phyloP scores from a whole-genome alignment of 2,888 invertebrate species.

The Drosophila differens region DNA sequence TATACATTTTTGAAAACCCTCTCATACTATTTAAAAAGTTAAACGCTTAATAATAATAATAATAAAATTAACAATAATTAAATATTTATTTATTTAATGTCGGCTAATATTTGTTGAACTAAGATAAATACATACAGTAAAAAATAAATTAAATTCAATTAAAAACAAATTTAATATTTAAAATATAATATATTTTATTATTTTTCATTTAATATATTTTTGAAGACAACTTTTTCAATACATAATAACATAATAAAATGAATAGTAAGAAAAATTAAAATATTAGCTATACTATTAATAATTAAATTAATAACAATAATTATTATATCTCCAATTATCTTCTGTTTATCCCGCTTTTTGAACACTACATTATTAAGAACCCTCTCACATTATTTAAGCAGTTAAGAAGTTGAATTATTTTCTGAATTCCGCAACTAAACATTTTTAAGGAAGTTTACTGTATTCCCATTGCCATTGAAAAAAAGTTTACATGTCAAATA shows the following conservation, averaged over 20 bases:
- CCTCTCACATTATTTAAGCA: not conserved
- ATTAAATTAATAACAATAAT: not conserved
- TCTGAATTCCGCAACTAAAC: not conserved
- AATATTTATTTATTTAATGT: not conserved
- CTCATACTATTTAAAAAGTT: not conserved
- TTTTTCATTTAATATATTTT: not conserved
- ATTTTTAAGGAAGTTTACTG: not conserved
- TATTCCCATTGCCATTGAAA: not conserved
- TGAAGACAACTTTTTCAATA: not conserved
- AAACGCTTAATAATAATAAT: not conserved
- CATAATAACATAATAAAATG: not conserved
- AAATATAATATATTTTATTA: not conserved
- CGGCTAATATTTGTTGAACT: not conserved
- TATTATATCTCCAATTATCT: not conserved
- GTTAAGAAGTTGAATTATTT: not conserved
- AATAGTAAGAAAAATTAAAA: not conserved
- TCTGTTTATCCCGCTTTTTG: not conserved
- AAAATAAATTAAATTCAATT: not conserved
- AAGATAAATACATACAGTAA: not conserved
- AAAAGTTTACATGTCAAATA: not conserved
- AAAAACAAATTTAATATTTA: not conserved
- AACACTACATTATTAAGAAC: not conserved
- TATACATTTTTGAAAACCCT: not conserved
- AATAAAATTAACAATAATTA: not conserved
- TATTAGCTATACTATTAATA: not conserved